Evolutionary conservation across 2,113 vertebrate genomes (phyloP).

Genomic region (Choloepus hoffmanni): DNA sequence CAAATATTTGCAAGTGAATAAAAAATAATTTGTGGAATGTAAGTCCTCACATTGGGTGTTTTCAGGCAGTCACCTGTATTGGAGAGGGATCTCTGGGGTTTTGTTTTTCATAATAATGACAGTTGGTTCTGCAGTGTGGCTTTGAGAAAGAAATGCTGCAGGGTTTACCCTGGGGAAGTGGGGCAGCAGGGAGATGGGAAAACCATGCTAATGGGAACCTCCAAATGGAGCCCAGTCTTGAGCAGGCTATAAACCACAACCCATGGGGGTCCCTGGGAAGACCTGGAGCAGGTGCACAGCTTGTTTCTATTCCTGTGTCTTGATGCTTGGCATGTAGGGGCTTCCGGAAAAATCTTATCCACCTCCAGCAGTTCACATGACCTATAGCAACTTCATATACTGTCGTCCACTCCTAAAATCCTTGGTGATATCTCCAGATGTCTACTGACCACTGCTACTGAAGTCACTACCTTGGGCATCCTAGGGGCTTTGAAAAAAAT

Average conservation of each 20-base stretch:
- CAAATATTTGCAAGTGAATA: constrained; percentile 38
- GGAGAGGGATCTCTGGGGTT: background rate
- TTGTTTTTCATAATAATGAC: background rate
- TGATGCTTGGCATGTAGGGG: background rate
- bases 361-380: background rate
- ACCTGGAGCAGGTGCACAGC: too few species aligned
- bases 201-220: background rate
- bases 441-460: background rate
- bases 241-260: background rate
- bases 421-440: background rate
- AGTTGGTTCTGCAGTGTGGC: background rate
- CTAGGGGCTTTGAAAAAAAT: background rate
- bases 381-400: background rate
- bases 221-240: background rate
- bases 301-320: fast-evolving
- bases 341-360: background rate
- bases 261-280: background rate
- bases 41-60: background rate
- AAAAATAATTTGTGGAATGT: background rate
- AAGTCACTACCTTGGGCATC: background rate
- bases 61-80: background rate
- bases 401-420: background rate
- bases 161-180: background rate
- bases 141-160: background rate
- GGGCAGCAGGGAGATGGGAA: background rate